These are phyloP conservation scores for Teleiodes luculella DNA, from an alignment of 2,888 invertebrate genomes.

Conservation along the genomic window DNA sequence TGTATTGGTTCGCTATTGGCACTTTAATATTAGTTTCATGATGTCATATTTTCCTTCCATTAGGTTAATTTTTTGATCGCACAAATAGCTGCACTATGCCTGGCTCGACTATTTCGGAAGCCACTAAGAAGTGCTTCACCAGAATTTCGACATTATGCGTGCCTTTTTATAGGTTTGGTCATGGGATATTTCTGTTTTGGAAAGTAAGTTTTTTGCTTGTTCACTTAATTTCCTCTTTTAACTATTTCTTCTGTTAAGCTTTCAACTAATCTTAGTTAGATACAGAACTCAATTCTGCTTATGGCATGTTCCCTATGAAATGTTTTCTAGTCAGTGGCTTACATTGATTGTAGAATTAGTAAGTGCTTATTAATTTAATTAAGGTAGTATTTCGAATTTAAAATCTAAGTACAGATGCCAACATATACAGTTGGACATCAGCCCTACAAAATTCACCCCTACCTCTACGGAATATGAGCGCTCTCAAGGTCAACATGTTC, in stretches of 20 bases:
- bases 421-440: too few relatives aligned
- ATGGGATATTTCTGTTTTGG: slow-evolving; percentile 95
- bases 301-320: too few relatives aligned
- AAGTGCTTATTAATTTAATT: too few relatives aligned
- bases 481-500: too few relatives aligned
- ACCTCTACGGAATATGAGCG: too few relatives aligned
- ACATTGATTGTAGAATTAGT: too few relatives aligned
- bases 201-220: slow-evolving; percentile 77
- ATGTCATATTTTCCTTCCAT: slow-evolving; percentile 57
- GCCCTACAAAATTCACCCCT: too few relatives aligned
- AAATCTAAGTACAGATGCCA: too few relatives aligned
- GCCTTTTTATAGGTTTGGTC: slow-evolving; percentile 86
- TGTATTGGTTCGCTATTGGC: slow-evolving; percentile 30
- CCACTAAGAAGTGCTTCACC: slow-evolving; percentile 85
- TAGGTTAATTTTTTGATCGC: slow-evolving; percentile 92
- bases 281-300: too few relatives aligned
- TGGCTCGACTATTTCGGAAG: slow-evolving; percentile 88
- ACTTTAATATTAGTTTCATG: slow-evolving; percentile 42
- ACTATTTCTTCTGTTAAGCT: background rate
- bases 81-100: slow-evolving; percentile 87
- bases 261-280: background rate
- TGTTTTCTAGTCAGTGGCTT: too few relatives aligned
- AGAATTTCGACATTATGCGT: slow-evolving; percentile 87
- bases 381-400: too few relatives aligned
- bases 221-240: background rate